Base-by-base conservation (phyloP, 2,888 invertebrate genomes). In the Amorpha juglandis region DNA sequence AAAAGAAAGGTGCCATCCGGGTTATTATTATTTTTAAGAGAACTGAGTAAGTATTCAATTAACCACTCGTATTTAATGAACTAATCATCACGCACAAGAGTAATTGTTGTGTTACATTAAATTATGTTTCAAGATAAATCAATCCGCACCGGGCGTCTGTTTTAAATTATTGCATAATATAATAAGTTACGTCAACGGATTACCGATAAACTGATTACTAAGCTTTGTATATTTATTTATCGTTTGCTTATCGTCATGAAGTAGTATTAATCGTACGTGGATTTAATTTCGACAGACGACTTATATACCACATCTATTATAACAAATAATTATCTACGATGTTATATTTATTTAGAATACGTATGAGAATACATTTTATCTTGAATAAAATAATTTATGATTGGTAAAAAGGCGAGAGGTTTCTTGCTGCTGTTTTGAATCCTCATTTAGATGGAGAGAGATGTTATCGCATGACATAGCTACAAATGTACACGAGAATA, bases 71-170 rank as follows among this genome's bases (percentile, higher is more conserved):
- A 66, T 66, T 66, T 63, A 67, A 42, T 21, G 63, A 67, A 68
- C 68, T 71, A 70, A 71, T 71, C 68, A 73, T 68, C 62, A 62
- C 48, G 67, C 53, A 67, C 67, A 70, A 73, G 69, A 66, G 63
- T 68, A 68, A 72, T 70, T 66, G 69, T 65, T 66, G 52, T 63
- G 62, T 71, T 73, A 69, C 70, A 74, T 72, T 69, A 71, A 74
- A 73, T 72, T 64, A 73, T 69, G 69, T 68, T 67, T 62, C 66
- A 68, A 68, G 69, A 78, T 82, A 79, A 82, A 81, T 81, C 78
- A 78, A 69, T 82, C 77, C 68, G 67, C 74, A 71, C 71, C 67
- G 70, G 70, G 72, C 78, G 77, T 80, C 82, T 85, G 83, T 78
- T 83, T 77, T 76, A 76, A 80, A 76, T 80, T 78, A 79, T 77